A percentile compares a stretch with the other conserved stretches of the same genome.
phyloP scores from a whole-genome alignment of 2,797 vertebrate genomes.

The Triplophysa bombifrons region DNA sequence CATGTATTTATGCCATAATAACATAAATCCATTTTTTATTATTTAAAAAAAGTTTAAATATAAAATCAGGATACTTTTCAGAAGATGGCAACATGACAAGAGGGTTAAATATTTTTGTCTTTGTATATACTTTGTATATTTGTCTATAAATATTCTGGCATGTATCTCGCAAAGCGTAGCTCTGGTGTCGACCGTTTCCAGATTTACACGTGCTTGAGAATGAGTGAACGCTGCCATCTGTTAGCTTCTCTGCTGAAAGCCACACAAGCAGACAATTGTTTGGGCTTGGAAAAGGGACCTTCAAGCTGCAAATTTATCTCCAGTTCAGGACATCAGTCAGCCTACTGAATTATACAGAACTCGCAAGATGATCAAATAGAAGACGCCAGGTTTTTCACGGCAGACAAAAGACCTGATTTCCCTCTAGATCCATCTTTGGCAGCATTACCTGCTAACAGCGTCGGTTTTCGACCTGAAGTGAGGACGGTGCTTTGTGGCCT shows the following conservation, averaged over 20 bases:
- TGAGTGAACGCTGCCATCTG: slow-evolving; percentile 54
- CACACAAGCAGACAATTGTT: slow-evolving; percentile 30
- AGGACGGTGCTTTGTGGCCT: slow-evolving; percentile 3
- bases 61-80: too few relatives aligned
- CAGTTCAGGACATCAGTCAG: slow-evolving; percentile 29
- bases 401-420: slow-evolving; percentile 13
- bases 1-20: too few relatives aligned
- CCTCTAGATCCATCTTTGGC: slow-evolving; percentile 1
- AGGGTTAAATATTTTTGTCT: too few relatives aligned
- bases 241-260: slow-evolving; percentile 26
- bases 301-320: slow-evolving; percentile 45
- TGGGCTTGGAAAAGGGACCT: slow-evolving; percentile 25
- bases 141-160: slow-evolving; percentile 1
- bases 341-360: slow-evolving; percentile 27
- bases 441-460: background rate
- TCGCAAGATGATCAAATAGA: background rate
- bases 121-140: too few relatives aligned
- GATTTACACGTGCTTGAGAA: slow-evolving; percentile 37
- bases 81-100: too few relatives aligned
- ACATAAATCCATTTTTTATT: too few relatives aligned
- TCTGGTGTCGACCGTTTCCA: slow-evolving; percentile 29
- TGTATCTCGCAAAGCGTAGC: slow-evolving; percentile 1
- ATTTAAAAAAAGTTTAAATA: too few relatives aligned
- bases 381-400: background rate
- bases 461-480: background rate